Evolutionary conservation across 2,797 vertebrate species (phyloP).

Genomic region (Lycodopsis pacificus): DNA sequence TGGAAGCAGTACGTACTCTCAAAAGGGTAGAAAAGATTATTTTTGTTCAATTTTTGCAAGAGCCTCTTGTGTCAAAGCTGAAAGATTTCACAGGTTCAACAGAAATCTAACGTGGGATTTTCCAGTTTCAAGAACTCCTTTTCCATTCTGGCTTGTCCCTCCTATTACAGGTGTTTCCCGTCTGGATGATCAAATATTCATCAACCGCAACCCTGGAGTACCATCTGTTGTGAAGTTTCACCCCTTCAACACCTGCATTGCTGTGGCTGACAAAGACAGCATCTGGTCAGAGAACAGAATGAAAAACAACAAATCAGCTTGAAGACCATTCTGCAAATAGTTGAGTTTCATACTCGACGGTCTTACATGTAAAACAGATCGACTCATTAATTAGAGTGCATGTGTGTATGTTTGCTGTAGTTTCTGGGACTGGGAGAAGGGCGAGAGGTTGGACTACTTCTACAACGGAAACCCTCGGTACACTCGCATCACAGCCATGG

Average conservation of each 20-base stretch:
- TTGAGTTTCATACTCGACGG: neutral
- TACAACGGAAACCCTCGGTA: slow-evolving; percentile 98
- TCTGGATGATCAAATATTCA: slow-evolving; percentile 98
- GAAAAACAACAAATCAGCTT: neutral
- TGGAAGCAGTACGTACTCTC: neutral
- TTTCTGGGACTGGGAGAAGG: slow-evolving; percentile 99
- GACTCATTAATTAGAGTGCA: neutral
- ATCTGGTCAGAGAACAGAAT: slow-evolving; percentile 87
- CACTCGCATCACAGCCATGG: slow-evolving; percentile 96
- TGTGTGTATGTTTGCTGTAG: slow-evolving; percentile 69
- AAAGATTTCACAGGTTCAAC: neutral
- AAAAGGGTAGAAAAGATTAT: neutral
- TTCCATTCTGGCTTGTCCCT: neutral
- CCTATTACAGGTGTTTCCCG: slow-evolving; percentile 88
- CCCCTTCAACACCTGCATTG: slow-evolving; percentile 96
- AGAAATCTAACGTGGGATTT: slow-evolving; percentile 9
- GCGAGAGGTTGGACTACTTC: slow-evolving; percentile 96
- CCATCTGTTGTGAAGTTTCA: slow-evolving; percentile 98
- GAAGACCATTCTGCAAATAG: neutral
- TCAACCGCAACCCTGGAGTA: slow-evolving; percentile 96
- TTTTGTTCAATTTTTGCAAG: too few relatives aligned
- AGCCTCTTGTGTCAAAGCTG: too few relatives aligned
- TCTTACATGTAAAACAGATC: neutral
- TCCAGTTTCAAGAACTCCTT: neutral
- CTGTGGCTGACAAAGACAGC: slow-evolving; percentile 97